Percentiles rank a stretch among this genome's conserved stretches.
phyloP scores from a whole-genome alignment of 2,888 invertebrate species.

The Lycocerus yunnanus region DNA sequence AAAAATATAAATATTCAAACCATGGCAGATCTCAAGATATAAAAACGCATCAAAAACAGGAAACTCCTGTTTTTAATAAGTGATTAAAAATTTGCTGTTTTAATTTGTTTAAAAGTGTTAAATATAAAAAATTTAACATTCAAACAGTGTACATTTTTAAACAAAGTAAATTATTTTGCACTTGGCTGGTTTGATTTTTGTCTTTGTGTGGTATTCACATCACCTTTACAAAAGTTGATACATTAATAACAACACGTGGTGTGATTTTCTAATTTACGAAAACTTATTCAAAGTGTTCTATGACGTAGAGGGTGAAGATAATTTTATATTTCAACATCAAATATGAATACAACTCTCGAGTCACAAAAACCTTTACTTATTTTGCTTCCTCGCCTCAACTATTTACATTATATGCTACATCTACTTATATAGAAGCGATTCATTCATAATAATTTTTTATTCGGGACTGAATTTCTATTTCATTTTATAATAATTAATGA shows the following conservation, averaged over 20 bases:
- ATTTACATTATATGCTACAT: neutral
- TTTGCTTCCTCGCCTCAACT: neutral
- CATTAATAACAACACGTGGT: neutral
- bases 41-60: no score
- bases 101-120: neutral
- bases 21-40: no score
- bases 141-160: neutral
- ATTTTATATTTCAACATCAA: neutral
- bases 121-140: neutral
- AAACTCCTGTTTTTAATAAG: no score
- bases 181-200: neutral
- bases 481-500: neutral
- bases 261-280: neutral
- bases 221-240: neutral
- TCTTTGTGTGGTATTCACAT: no score
- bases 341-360: neutral
- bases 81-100: no score
- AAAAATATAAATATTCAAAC: no score
- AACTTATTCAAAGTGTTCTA: neutral
- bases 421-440: neutral
- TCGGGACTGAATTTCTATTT: neutral
- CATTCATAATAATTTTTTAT: conserved; percentile 1
- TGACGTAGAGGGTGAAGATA: neutral
- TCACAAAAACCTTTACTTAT: neutral
- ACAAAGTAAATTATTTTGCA: neutral